Percentiles rank a stretch among this genome's conserved stretches.
These are phyloP conservation scores for Chloroclystis v-ata DNA, from an alignment of 2,888 invertebrate genomes.

Conservation along the genomic window DNA sequence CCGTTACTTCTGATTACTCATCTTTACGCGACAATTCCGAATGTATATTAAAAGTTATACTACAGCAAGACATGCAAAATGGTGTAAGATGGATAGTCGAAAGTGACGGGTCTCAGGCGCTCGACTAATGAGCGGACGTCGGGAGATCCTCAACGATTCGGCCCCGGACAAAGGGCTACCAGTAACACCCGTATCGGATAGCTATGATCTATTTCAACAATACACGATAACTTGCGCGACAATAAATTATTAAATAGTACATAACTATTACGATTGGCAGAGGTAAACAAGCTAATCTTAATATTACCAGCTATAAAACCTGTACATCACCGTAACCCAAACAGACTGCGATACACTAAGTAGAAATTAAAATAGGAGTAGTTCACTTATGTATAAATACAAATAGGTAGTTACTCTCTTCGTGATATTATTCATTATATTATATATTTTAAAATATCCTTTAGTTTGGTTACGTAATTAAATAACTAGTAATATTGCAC, in stretches of 20 bases:
- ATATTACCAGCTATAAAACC: conserved; percentile 77
- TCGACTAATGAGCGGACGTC: conserved; percentile 13
- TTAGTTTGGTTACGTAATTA: conserved; percentile 80
- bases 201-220: conserved; percentile 77
- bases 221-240: conserved; percentile 71
- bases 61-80: neutral
- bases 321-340: conserved; percentile 77
- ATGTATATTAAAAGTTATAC: neutral
- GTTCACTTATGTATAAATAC: conserved; percentile 71
- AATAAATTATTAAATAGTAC: conserved; percentile 76
- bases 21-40: conserved; percentile 1
- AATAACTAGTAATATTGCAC: conserved; percentile 80
- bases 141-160: conserved; percentile 8
- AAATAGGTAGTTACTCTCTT: conserved; percentile 75
- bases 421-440: conserved; percentile 60
- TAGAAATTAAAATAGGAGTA: conserved; percentile 64
- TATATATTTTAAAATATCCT: conserved; percentile 73
- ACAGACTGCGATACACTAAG: conserved; percentile 68
- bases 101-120: conserved; percentile 6
- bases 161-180: conserved; percentile 30
- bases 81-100: neutral
- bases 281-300: conserved; percentile 75
- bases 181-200: conserved; percentile 61
- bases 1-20: conserved; percentile 8
- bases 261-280: conserved; percentile 77